Conservation (phyloP, 2,113 vertebrate species). For the Cygnus atratus region DNA sequence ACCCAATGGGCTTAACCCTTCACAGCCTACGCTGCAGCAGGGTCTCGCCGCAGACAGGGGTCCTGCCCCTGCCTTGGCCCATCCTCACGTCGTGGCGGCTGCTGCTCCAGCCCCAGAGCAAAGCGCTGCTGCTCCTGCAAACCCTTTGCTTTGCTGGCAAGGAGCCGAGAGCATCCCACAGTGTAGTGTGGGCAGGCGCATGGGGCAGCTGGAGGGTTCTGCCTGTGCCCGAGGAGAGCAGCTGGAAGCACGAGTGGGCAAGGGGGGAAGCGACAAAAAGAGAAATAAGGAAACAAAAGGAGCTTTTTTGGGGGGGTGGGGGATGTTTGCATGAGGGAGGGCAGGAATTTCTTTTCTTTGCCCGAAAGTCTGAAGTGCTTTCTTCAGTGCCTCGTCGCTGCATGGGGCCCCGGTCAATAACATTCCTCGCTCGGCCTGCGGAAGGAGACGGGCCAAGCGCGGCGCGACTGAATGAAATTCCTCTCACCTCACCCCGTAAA, state of each 20-base stretch:
- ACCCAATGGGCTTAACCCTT: slow-evolving; percentile 56
- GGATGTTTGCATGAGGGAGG: slow-evolving; percentile 49
- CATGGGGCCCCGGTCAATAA: slow-evolving; percentile 68
- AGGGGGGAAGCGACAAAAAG: slow-evolving; percentile 34
- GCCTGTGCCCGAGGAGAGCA: slow-evolving; percentile 39
- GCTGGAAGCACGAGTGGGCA: slow-evolving; percentile 42
- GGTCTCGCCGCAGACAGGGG: neutral
- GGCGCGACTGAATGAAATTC: slow-evolving; percentile 61
- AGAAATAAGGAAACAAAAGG: slow-evolving; percentile 59
- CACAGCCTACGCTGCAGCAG: neutral
- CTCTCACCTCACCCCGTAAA: slow-evolving; percentile 69
- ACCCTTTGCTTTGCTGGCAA: neutral
- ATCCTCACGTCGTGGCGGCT: neutral
- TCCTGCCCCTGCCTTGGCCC: neutral
- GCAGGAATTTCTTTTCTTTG: slow-evolving; percentile 65
- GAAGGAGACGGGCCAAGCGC: slow-evolving; percentile 67
- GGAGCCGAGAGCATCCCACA: neutral
- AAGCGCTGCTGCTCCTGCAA: neutral
- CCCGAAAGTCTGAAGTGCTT: slow-evolving; percentile 57
- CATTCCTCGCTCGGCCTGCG: slow-evolving; percentile 55
- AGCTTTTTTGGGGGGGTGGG: neutral
- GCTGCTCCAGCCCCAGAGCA: neutral
- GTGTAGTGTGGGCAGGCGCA: neutral
- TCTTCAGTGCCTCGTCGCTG: slow-evolving; percentile 53
- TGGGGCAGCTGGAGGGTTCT: slow-evolving; percentile 14